Conservation (phyloP, 2,113 vertebrate genomes). For the Oncorhynchus clarkii region DNA sequence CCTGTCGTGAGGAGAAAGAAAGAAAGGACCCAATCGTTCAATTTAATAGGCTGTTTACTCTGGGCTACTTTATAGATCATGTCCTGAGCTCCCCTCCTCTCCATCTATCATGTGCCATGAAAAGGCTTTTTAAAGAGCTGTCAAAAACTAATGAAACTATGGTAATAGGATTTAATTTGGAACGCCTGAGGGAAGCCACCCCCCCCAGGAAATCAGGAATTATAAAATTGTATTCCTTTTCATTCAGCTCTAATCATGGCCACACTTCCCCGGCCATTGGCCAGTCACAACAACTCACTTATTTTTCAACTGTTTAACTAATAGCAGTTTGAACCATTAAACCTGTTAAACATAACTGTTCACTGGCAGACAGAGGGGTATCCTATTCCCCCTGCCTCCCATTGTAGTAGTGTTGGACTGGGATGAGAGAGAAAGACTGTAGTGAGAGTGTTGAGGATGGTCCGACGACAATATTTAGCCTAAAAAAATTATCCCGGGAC, state of each 20-base stretch:
- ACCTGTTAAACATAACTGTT: no score
- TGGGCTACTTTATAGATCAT: conserved; percentile 39
- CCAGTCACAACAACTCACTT: background rate
- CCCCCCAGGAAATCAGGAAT: conserved; percentile 33
- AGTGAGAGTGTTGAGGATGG: background rate
- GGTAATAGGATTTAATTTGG: conserved; percentile 48
- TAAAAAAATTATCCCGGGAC: background rate
- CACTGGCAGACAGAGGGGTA: background rate
- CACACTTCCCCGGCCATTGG: background rate
- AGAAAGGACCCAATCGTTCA: conserved; percentile 29
- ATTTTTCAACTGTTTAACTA: background rate
- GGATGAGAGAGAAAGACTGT: background rate
- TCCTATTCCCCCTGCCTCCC: background rate
- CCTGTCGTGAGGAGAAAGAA: conserved; percentile 29
- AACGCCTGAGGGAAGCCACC: conserved; percentile 13
- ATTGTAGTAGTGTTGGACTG: background rate
- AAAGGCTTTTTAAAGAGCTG: conserved; percentile 23
- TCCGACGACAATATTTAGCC: background rate
- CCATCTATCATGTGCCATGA: background rate
- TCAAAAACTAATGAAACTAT: conserved; percentile 25
- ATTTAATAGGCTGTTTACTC: conserved; percentile 23
- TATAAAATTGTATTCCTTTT: background rate
- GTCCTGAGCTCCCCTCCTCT: conserved; percentile 19
- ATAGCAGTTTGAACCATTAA: no score
- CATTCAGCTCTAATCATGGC: background rate